phyloP scores from a whole-genome alignment of 1,140 invertebrate genomes.

The Mycetomoellerius zeteki region DNA sequence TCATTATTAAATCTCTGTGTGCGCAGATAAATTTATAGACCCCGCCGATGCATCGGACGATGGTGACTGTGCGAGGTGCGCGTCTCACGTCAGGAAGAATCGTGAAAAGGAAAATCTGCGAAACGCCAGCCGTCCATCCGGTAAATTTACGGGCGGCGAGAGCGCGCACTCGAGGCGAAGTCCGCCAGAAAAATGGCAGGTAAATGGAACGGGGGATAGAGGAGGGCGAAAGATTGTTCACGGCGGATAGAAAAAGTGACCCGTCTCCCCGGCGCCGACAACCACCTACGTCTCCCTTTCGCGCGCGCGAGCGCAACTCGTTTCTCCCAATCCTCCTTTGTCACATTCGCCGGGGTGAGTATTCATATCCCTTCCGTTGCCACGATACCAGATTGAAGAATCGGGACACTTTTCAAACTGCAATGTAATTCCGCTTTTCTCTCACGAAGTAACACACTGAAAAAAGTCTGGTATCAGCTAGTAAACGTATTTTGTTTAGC shows the following conservation, averaged over 20 bases:
- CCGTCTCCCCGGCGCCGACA: slow-evolving; percentile 43
- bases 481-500: too few relatives aligned
- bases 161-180: slow-evolving; percentile 40
- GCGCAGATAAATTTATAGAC: not conserved
- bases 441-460: not conserved
- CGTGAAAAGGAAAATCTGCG: slow-evolving; percentile 31
- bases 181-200: slow-evolving; percentile 63
- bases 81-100: slow-evolving; percentile 39
- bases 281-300: slow-evolving; percentile 60
- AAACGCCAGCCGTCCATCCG: slow-evolving; percentile 48
- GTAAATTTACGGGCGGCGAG: slow-evolving; percentile 54
- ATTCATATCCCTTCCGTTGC: slow-evolving; percentile 31
- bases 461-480: too few relatives aligned
- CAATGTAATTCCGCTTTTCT: not conserved
- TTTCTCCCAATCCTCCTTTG: slow-evolving; percentile 27
- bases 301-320: slow-evolving; percentile 21
- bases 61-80: not conserved
- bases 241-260: slow-evolving; percentile 50
- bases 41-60: not conserved
- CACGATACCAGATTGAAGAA: slow-evolving; percentile 25
- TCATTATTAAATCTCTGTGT: not conserved
- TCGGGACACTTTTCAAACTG: slow-evolving; percentile 4
- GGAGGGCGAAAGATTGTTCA: slow-evolving; percentile 39
- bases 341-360: slow-evolving; percentile 26
- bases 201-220: slow-evolving; percentile 12